Evolutionary conservation across 2,113 vertebrate genomes (phyloP).

Genomic region (Spilogale gracilis): DNA sequence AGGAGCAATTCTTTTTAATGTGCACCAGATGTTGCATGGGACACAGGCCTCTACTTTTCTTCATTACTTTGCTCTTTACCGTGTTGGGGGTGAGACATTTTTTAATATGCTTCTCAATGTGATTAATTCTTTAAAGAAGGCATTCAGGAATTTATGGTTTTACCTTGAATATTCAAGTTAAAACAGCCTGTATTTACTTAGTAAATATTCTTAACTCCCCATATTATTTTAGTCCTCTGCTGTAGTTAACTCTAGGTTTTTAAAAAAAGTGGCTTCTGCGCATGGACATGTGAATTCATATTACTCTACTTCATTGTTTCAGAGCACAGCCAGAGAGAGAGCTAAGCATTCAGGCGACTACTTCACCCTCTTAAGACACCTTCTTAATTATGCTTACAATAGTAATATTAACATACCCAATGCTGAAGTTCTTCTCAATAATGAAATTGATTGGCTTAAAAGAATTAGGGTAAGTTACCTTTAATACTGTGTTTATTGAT

Average conservation of each 20-base stretch:
- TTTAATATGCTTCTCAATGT: constrained; percentile 29
- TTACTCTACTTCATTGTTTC: constrained; percentile 73
- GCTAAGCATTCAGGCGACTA: constrained; percentile 99
- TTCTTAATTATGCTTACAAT: constrained; percentile 99
- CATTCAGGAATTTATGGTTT: constrained; percentile 38
- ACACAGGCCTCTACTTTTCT: constrained; percentile 98
- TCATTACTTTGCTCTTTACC: constrained; percentile 99
- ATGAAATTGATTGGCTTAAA: constrained; percentile 99
- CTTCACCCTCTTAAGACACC: constrained; percentile 96
- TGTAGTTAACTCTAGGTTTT: constrained; percentile 22
- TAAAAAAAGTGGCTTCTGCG: not conserved
- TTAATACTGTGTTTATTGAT: not conserved
- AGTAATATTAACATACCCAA: constrained; percentile 99
- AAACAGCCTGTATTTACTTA: not conserved
- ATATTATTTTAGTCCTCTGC: not conserved
- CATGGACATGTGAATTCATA: not conserved
- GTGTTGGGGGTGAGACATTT: constrained; percentile 94
- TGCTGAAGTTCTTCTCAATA: constrained; percentile 99
- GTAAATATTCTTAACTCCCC: not conserved
- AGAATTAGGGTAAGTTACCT: constrained; percentile 94
- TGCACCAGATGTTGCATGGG: constrained; percentile 99
- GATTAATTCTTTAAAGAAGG: not conserved
- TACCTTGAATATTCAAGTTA: constrained; percentile 19
- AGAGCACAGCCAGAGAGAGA: constrained; percentile 98
- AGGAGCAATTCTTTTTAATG: constrained; percentile 99